Conservation (phyloP, 2,888 invertebrate species). For the Sarcophaga caerulescens region DNA sequence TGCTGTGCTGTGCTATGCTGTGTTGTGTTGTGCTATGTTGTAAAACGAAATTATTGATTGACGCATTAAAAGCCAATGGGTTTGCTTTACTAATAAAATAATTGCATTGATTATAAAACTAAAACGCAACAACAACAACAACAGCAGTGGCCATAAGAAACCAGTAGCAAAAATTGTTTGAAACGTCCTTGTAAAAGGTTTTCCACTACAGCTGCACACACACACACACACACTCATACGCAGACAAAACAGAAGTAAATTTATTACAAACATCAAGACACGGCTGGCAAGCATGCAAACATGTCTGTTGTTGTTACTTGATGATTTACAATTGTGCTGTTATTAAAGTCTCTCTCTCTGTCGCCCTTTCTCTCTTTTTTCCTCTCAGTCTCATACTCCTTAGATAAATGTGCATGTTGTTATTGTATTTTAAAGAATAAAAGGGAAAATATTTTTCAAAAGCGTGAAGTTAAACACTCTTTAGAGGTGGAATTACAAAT, state of each 20-base stretch:
- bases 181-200: constrained; percentile 62
- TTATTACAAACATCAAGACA: not conserved
- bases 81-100: constrained; percentile 69
- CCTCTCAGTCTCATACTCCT: not conserved
- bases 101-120: constrained; percentile 63
- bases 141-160: constrained; percentile 1
- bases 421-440: not conserved
- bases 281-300: not conserved
- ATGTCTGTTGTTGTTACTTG: not conserved
- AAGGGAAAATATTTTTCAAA: constrained; percentile 30
- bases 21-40: not conserved
- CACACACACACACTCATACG: not conserved
- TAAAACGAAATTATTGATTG: constrained; percentile 65
- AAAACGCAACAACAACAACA: constrained; percentile 15
- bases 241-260: not conserved
- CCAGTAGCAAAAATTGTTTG: constrained; percentile 38
- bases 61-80: constrained; percentile 65
- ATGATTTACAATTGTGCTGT: no score
- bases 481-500: constrained; percentile 48
- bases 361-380: not conserved
- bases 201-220: not conserved
- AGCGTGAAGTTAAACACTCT: constrained; percentile 58
- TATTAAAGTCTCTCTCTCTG: not conserved
- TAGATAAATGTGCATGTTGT: not conserved
- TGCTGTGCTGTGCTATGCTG: not conserved